Conservation (phyloP, 2,888 invertebrate species). For the Tineola bisselliella region DNA sequence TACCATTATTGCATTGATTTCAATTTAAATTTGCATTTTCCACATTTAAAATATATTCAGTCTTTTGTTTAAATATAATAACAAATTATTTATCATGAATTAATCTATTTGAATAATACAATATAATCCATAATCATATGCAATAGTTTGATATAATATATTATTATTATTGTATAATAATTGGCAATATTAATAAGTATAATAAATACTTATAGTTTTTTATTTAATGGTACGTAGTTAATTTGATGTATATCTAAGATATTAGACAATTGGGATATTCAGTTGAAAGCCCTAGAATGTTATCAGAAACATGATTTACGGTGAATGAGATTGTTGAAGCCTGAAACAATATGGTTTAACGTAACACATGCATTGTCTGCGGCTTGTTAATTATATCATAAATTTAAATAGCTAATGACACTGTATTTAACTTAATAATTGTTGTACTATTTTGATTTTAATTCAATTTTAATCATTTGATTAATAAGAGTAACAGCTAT, state of each 20-base stretch:
- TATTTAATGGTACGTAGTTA: too few relatives aligned
- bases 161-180: too few relatives aligned
- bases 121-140: too few relatives aligned
- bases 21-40: not conserved
- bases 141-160: too few relatives aligned
- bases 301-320: constrained; percentile 1
- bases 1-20: constrained; percentile 2
- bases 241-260: not conserved
- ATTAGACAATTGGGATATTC: not conserved
- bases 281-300: constrained; percentile 3
- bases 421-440: not conserved
- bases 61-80: too few relatives aligned
- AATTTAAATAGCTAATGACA: not conserved
- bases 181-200: too few relatives aligned
- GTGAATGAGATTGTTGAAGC: not conserved
- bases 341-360: not conserved
- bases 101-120: too few relatives aligned
- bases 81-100: too few relatives aligned
- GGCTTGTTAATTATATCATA: not conserved
- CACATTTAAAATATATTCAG: not conserved
- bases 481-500: too few relatives aligned
- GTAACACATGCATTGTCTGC: not conserved
- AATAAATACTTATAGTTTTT: too few relatives aligned
- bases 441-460: not conserved
- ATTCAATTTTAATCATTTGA: too few relatives aligned